phyloP scores from a whole-genome alignment of 1,140 invertebrate genomes.

The Brachionus rotundiformis region DNA sequence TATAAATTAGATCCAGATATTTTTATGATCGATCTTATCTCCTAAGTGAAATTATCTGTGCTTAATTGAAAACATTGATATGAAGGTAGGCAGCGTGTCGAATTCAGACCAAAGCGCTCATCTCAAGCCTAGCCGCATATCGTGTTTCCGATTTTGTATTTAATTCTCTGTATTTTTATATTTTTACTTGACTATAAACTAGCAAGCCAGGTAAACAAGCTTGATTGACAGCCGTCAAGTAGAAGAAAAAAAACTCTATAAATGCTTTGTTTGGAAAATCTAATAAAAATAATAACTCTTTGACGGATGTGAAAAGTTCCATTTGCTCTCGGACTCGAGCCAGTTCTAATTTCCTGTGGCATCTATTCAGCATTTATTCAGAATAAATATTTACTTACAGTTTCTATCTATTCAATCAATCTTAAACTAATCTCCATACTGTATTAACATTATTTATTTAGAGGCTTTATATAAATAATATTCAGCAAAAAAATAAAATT shows the following conservation, averaged over 20 bases:
- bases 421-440: not conserved
- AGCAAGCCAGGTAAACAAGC: too few species aligned
- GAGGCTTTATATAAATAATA: not conserved
- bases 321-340: slow-evolving; percentile 1
- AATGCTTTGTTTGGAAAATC: not conserved
- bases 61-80: not conserved
- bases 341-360: not conserved
- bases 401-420: slow-evolving; percentile 26
- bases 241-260: not conserved
- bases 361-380: not conserved
- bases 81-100: not conserved
- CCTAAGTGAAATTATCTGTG: not conserved
- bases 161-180: too few species aligned
- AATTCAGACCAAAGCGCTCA: too few species aligned
- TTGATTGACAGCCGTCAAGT: not conserved
- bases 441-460: slow-evolving; percentile 32
- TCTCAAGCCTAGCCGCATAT: too few species aligned
- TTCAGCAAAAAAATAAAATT: not conserved
- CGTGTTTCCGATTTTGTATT: too few species aligned
- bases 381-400: slow-evolving; percentile 15
- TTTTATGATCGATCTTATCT: not conserved
- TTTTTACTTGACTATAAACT: too few species aligned
- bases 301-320: slow-evolving; percentile 16
- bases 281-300: slow-evolving; percentile 9
- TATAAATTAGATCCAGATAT: not conserved